Base-by-base conservation (phyloP, 2,113 vertebrate genomes). In the Chinchilla lanigera region DNA sequence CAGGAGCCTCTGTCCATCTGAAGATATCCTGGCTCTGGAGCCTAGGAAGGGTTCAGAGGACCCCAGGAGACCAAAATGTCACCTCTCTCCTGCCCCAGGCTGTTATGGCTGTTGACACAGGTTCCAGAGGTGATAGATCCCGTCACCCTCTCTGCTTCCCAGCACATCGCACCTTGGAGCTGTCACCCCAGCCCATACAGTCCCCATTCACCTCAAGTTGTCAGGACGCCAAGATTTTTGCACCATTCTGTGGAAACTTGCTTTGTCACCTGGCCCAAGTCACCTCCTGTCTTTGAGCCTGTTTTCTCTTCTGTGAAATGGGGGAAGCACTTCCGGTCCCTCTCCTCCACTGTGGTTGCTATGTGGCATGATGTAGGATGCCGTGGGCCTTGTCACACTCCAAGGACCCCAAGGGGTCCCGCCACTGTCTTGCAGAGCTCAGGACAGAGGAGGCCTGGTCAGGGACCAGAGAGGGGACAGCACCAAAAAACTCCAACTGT, bases 281-380 rank as follows among this genome's bases (percentile, higher is more conserved):
- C 33, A 24, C 35, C 82, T 67, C 28, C 44, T 24, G 50, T n/a
- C 75, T 67, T 47, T 75, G 77, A 92, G 35, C 22, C 60, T 61
- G 3, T 56, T 87, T 78, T 85, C 63, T 93, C 41, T 52, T 81
- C 71, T 81, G 28, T 84, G n/a, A 73, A 90, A 54, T 47, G 54
- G 6, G 14, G 35, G 5, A 82, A 67, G 54, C 19, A 35, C 67
- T 80, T 30, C 41, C 58, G 50, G 30, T 33, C 44, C 24, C 71
- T 50, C 28, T 9, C 28, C 17, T 38, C 56, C 41, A 22, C 8
- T 47, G 11, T 3, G 17, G 28, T 81, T 52, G 33, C 60, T 11
- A 0, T 28, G 5, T 0, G 12, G 61, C 47, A n/a, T 50, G 61
- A 4, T 16, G 3, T 8, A 20, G 1, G 19, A 3, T 17, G 13